Conservation (phyloP, 2,797 vertebrate genomes). For the Melanotaenia nigrans region DNA sequence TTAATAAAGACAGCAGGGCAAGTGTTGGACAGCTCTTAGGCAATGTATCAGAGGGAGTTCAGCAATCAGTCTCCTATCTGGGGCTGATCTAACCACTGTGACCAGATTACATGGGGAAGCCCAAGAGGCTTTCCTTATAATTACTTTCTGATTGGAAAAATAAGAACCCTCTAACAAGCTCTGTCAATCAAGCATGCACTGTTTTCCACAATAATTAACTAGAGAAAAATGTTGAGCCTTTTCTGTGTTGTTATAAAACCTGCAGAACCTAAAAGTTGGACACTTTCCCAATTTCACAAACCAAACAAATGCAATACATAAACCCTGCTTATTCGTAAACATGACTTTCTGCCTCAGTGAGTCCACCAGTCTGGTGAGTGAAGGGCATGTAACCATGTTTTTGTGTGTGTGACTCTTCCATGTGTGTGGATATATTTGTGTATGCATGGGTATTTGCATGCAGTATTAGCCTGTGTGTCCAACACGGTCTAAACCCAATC, state of each 20-base stretch:
- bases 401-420: constrained; percentile 7
- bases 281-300: constrained; percentile 54
- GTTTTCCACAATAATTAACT: constrained; percentile 56
- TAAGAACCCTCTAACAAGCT: constrained; percentile 71
- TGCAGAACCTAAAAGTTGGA: constrained; percentile 33
- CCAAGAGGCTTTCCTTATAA: constrained; percentile 76
- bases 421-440: constrained; percentile 17
- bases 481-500: constrained; percentile 48
- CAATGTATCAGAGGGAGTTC: constrained; percentile 45
- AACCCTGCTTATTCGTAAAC: constrained; percentile 56
- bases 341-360: constrained; percentile 50
- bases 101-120: constrained; percentile 74
- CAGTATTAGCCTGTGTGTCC: constrained; percentile 38
- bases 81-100: constrained; percentile 71
- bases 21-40: constrained; percentile 42
- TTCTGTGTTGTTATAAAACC: constrained; percentile 39
- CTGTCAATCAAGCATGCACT: constrained; percentile 73
- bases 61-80: constrained; percentile 73
- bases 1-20: constrained; percentile 54
- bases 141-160: constrained; percentile 83
- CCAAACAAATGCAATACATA: constrained; percentile 48
- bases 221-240: constrained; percentile 33
- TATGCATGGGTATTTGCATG: constrained; percentile 37
- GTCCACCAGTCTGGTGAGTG: constrained; percentile 22
- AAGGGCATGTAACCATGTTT: constrained; percentile 10